Percentiles rank a stretch among this genome's conserved stretches.
Evolutionary conservation across 2,888 invertebrate genomes (phyloP).

Genomic region (Ophioninae sp.): DNA sequence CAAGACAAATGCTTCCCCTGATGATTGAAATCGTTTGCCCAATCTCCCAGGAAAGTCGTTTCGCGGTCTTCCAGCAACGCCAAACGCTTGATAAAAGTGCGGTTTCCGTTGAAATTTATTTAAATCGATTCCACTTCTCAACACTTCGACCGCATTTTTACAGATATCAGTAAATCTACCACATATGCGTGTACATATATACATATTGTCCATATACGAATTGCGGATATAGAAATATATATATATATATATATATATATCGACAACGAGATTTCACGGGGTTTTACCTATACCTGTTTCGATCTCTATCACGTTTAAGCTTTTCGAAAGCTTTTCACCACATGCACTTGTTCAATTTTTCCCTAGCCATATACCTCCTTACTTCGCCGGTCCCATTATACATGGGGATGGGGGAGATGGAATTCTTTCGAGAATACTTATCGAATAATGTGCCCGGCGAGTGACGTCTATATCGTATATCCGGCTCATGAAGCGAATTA

Average conservation of each 20-base stretch:
- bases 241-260: not conserved
- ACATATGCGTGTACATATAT: conserved; percentile 7
- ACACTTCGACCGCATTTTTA: conserved; percentile 43
- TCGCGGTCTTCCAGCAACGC: conserved; percentile 11
- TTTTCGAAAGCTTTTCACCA: conserved; percentile 12
- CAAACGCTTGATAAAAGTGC: conserved; percentile 28
- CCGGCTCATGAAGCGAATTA: no score
- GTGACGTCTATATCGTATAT: not conserved
- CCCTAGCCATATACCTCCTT: not conserved
- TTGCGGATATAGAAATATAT: not conserved
- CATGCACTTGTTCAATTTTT: conserved; percentile 9
- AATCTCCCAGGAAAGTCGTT: conserved; percentile 44
- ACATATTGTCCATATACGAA: not conserved
- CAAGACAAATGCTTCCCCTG: conserved; percentile 27
- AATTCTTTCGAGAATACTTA: conserved; percentile 12
- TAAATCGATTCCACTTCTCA: conserved; percentile 61
- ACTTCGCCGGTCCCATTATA: not conserved
- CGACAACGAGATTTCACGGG: conserved; percentile 24
- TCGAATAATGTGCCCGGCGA: not conserved
- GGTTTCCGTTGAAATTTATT: conserved; percentile 65
- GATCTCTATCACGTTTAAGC: conserved; percentile 21
- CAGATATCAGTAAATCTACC: not conserved
- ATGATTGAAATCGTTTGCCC: conserved; percentile 52
- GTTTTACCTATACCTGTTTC: conserved; percentile 32
- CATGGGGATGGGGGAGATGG: not conserved